Evolutionary conservation across 2,888 invertebrate genomes (phyloP).

Genomic region (Hemithea aestivaria): DNA sequence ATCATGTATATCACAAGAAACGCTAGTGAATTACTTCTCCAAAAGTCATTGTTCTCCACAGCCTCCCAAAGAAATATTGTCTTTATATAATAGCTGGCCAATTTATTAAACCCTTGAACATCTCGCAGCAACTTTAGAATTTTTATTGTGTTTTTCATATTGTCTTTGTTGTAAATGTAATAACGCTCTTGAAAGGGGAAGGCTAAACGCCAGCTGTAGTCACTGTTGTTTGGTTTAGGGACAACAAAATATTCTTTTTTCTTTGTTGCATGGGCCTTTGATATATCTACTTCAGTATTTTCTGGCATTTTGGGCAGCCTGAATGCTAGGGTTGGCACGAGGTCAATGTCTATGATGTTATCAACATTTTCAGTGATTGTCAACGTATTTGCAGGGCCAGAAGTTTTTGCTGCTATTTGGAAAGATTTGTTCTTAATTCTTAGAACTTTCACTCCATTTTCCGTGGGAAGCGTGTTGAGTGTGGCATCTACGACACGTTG

Average conservation of each 20-base stretch:
- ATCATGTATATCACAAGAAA: constrained; percentile 50
- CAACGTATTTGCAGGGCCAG: constrained; percentile 55
- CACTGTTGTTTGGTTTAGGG: constrained; percentile 49
- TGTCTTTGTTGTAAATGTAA: constrained; percentile 42
- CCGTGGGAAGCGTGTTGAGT: constrained; percentile 37
- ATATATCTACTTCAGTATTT: constrained; percentile 40
- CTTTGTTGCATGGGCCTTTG: constrained; percentile 31
- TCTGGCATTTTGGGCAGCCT: constrained; percentile 40
- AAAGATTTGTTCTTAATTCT: constrained; percentile 34
- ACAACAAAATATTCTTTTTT: constrained; percentile 48
- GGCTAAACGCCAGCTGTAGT: constrained; percentile 52
- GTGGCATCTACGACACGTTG: constrained; percentile 50
- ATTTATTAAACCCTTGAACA: constrained; percentile 47
- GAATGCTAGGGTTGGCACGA: constrained; percentile 54
- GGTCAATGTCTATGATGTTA: constrained; percentile 50
- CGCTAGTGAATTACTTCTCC: constrained; percentile 44
- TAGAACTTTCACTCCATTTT: constrained; percentile 38
- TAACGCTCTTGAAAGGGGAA: constrained; percentile 55
- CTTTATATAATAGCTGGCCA: constrained; percentile 60
- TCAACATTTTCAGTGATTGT: constrained; percentile 38
- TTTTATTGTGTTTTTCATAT: constrained; percentile 50
- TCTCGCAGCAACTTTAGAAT: constrained; percentile 52
- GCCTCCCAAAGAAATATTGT: constrained; percentile 57
- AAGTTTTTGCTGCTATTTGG: constrained; percentile 41
- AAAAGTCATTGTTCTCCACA: constrained; percentile 35